phyloP scores from a whole-genome alignment of 2,888 invertebrate species.

The Rotaria magnacalcarata region DNA sequence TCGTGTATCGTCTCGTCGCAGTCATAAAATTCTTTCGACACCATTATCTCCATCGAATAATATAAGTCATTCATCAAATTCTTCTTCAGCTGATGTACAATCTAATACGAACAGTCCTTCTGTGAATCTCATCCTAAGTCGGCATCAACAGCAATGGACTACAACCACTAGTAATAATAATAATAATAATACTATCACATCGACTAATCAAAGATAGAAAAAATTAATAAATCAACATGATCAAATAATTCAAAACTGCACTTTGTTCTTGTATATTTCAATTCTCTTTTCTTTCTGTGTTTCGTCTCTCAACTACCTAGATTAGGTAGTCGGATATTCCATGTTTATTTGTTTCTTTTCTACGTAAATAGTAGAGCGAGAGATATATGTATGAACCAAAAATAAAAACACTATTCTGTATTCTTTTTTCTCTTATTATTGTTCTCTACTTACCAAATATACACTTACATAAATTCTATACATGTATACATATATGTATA shows the following conservation, averaged over 20 bases:
- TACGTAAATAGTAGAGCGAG: conserved; percentile 18
- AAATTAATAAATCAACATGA: not conserved
- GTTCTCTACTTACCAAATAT: not conserved
- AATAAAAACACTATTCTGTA: not conserved
- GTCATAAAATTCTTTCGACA: not conserved
- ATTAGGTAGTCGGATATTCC: conserved; percentile 22
- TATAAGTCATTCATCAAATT: conserved; percentile 2
- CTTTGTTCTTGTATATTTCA: not conserved
- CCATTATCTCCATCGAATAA: conserved; percentile 22
- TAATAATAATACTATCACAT: not conserved
- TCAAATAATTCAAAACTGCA: not conserved
- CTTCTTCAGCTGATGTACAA: not conserved
- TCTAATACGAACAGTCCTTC: conserved; percentile 4
- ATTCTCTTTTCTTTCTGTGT: not conserved
- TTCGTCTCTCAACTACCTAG: not conserved
- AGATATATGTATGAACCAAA: not conserved
- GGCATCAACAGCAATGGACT: conserved; percentile 16
- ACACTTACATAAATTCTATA: not conserved
- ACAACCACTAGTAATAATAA: not conserved
- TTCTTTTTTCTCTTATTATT: not conserved
- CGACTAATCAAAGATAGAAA: conserved; percentile 16
- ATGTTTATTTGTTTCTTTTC: conserved; percentile 29
- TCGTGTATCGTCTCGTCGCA: not conserved
- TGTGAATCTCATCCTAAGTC: not conserved
- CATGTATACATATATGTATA: not conserved